Evolutionary conservation across 2,888 invertebrate genomes (phyloP), one percentile per base, ranked within the genome.

Genomic region (Melieria crassipennis): DNA sequence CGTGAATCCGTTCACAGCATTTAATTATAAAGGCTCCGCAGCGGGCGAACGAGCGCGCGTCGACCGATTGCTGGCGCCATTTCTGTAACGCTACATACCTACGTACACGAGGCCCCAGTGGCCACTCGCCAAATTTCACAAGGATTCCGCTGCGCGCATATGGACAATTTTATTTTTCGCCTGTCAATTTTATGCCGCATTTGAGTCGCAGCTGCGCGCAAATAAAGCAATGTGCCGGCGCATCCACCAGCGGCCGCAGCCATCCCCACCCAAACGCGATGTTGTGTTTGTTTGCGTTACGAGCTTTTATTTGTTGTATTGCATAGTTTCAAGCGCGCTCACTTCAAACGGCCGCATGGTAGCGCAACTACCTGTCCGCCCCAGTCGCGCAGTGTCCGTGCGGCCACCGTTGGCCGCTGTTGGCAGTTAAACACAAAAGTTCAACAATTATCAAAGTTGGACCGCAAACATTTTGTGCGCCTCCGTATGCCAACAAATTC

Each of bases 231-330:
- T 72, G 64, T 73, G 73, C 45, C 7, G 47, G 47, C 6, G 43
- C 7, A 50, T 9, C 42, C 50, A 16, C 1, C 5, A 46, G 16
- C 30, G 61, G 16, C 1, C 4, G 4, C 1, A 9, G 1, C 43
- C n/a, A 6, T 55, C 30, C 30, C 7, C 52, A 68, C 48, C 61
- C 48, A 70, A 72, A 71, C 56, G 66, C 69, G 50, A 50, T 61
- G 61, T 58, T 42, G 71, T 73, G 74, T 77, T 75, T 78, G 77
- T 76, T 76, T 76, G 76, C 65, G 63, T 71, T 69, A 60, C 65
- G 69, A 64, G 73, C 74, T 70, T 74, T 76, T 75, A 71, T 74
- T 75, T 75, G 74, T 70, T 65, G 71, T 66, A 48, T 63, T 70
- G 72, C 70, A 74, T 69, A 71, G 47, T 74, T 72, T 72, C 64